Evolutionary conservation across 2,888 invertebrate species (phyloP).

Genomic region (Xylota sylvarum): DNA sequence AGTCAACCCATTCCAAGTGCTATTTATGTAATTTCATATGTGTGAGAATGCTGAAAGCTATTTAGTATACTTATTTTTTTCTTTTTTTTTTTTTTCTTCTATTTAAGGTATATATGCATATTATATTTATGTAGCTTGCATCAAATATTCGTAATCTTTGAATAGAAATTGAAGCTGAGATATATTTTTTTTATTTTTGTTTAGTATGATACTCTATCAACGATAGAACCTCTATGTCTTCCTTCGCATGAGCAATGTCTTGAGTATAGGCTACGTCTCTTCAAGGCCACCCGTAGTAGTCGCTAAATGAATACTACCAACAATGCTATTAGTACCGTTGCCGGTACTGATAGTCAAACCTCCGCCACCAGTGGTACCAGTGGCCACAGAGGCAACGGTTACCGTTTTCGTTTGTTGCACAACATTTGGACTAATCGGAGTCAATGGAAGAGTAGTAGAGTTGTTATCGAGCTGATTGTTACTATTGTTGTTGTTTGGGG

Average conservation of each 20-base stretch:
- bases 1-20: constrained; percentile 53
- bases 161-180: constrained; percentile 62
- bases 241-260: constrained; percentile 84
- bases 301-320: constrained; percentile 80
- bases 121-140: constrained; percentile 64
- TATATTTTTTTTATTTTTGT: constrained; percentile 18
- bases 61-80: constrained; percentile 50
- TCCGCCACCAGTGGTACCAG: constrained; percentile 66
- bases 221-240: constrained; percentile 66
- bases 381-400: constrained; percentile 77
- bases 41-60: constrained; percentile 68
- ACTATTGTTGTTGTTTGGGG: constrained; percentile 70
- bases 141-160: constrained; percentile 55
- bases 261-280: constrained; percentile 85
- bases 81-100: constrained; percentile 33
- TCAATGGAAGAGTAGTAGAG: constrained; percentile 82
- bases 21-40: constrained; percentile 51
- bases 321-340: constrained; percentile 77
- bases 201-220: constrained; percentile 50
- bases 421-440: constrained; percentile 84
- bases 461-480: constrained; percentile 67
- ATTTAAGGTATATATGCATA: constrained; percentile 53
- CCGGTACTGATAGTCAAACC: constrained; percentile 57
- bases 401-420: constrained; percentile 80
- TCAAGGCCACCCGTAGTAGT: constrained; percentile 78